These are phyloP conservation scores for Sycophaga agraensis DNA, from an alignment of 1,140 invertebrate species.

Conservation along the genomic window DNA sequence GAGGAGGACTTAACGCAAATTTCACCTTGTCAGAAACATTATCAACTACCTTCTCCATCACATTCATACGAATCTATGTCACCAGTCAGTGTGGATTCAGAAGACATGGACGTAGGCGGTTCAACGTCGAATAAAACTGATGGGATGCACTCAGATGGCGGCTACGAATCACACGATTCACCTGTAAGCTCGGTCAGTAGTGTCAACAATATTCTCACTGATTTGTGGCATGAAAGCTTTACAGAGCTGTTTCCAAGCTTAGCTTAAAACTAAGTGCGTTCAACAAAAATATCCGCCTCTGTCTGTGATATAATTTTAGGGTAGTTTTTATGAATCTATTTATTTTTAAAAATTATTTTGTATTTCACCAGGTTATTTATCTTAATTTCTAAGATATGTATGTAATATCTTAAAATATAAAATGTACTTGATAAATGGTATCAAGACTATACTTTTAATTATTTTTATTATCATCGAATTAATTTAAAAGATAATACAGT, in stretches of 20 bases:
- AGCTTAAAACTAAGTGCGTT: conserved; percentile 47
- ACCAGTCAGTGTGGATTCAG: conserved; percentile 42
- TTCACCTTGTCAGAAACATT: neutral
- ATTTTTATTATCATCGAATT: neutral
- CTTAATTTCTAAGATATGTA: too few relatives aligned
- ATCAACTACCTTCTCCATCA: conserved; percentile 35
- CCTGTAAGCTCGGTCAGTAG: conserved; percentile 30
- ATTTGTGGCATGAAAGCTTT: conserved; percentile 66
- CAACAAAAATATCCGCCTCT: neutral
- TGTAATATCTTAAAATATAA: neutral
- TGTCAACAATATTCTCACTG: conserved; percentile 48
- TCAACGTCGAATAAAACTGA: conserved; percentile 36
- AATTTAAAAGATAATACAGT: too few relatives aligned
- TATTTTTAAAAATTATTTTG: conserved; percentile 4
- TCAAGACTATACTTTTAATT: neutral
- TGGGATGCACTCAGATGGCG: conserved; percentile 45
- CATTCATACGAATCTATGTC: conserved; percentile 47
- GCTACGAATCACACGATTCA: conserved; percentile 55
- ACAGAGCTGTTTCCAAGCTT: conserved; percentile 65
- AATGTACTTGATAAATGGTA: neutral
- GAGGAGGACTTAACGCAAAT: conserved; percentile 56
- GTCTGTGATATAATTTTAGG: conserved; percentile 26
- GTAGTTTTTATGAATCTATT: too few relatives aligned
- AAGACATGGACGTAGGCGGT: conserved; percentile 39
- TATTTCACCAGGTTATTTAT: neutral